Evolutionary conservation across 2,797 vertebrate species (phyloP).

Genomic region (Chromis chromis): DNA sequence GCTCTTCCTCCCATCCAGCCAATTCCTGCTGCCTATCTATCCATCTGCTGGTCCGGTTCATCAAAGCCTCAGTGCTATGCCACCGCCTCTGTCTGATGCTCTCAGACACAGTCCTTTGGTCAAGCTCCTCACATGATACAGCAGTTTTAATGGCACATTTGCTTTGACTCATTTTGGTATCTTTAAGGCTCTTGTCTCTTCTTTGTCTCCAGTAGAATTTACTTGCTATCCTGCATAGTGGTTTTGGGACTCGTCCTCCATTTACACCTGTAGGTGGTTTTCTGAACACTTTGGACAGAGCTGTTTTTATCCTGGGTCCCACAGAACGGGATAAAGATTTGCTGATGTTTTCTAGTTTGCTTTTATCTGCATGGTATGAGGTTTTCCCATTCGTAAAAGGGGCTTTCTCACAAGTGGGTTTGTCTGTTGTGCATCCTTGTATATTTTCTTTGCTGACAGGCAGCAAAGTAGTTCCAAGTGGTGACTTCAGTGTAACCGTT

Average conservation of each 20-base stretch:
- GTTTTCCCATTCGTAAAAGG: conserved; percentile 46
- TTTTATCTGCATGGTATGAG: conserved; percentile 65
- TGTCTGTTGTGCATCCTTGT: conserved; percentile 71
- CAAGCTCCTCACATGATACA: conserved; percentile 86
- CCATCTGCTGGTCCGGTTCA: conserved; percentile 72
- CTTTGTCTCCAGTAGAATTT: conserved; percentile 68
- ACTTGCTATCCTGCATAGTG: conserved; percentile 64
- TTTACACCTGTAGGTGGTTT: conserved; percentile 76
- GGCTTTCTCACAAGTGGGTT: conserved; percentile 60
- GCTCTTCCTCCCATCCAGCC: conserved; percentile 75
- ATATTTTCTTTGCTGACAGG: conserved; percentile 65
- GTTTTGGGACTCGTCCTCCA: conserved; percentile 72
- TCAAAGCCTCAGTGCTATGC: conserved; percentile 84
- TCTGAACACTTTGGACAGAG: conserved; percentile 80
- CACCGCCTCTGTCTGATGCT: conserved; percentile 78
- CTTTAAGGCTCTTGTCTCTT: conserved; percentile 59
- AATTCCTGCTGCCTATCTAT: conserved; percentile 73
- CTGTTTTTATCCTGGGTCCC: conserved; percentile 77
- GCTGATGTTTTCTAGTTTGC: conserved; percentile 60
- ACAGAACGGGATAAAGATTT: conserved; percentile 75
- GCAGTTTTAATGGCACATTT: conserved; percentile 78
- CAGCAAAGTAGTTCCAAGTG: conserved; percentile 48
- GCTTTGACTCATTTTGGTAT: conserved; percentile 58
- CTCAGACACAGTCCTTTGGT: conserved; percentile 69
- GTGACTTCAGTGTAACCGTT: conserved; percentile 41